These are phyloP conservation scores for Arizona elegans DNA, from an alignment of 2,113 vertebrate genomes.

Conservation along the genomic window DNA sequence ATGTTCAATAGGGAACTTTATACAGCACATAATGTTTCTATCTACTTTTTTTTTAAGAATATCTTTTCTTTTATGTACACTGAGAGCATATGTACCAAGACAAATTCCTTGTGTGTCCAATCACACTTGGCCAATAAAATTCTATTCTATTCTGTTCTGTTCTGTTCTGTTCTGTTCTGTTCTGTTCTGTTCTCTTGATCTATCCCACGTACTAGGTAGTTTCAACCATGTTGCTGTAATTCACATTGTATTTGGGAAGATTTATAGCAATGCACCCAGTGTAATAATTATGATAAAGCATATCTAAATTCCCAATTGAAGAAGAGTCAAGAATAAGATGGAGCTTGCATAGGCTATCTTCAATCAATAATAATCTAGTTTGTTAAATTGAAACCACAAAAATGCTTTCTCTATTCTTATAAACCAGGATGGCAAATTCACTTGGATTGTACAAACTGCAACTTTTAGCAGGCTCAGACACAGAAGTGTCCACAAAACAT, in stretches of 20 bases:
- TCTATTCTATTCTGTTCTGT: no score
- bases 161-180: no score
- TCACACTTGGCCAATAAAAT: no score
- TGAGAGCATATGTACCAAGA: no score
- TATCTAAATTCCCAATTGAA: background rate
- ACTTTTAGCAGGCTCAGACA: background rate
- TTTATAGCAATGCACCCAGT: fast-evolving
- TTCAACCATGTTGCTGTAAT: background rate
- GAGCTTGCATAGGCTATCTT: background rate
- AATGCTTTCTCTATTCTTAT: background rate
- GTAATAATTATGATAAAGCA: background rate
- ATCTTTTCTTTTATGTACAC: no score
- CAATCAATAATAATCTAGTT: background rate
- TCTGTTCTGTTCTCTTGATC: background rate
- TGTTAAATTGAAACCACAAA: background rate
- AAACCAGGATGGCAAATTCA: background rate
- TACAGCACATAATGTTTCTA: background rate
- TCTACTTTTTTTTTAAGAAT: no score
- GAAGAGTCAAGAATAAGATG: background rate
- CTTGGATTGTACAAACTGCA: background rate
- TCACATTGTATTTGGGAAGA: background rate
- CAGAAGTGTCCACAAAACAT: background rate
- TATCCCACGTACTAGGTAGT: background rate
- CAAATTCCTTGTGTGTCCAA: no score
- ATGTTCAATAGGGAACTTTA: background rate